These are phyloP conservation scores for Piliocolobus tephrosceles DNA, from an alignment of 2,113 vertebrate species.

Conservation along the genomic window DNA sequence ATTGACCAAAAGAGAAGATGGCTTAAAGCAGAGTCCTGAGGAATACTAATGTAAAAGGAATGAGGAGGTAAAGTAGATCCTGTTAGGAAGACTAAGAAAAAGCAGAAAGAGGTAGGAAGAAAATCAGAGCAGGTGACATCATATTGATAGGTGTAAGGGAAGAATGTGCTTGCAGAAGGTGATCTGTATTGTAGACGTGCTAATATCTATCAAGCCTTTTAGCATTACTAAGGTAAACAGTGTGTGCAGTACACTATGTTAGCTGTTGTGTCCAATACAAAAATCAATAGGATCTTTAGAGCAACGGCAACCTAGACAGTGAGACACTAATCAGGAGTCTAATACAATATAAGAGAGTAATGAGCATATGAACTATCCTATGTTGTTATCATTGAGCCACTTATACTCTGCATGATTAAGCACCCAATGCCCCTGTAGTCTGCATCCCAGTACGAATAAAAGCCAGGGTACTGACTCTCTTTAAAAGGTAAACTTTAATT, in stretches of 20 bases:
- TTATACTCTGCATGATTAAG: not conserved
- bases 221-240: not conserved
- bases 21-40: not conserved
- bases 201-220: not conserved
- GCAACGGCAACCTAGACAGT: not conserved
- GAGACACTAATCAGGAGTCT: not conserved
- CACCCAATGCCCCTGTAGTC: not conserved
- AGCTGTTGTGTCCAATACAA: not conserved
- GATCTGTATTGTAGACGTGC: not conserved
- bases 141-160: not conserved
- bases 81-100: not conserved
- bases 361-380: not conserved
- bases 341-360: not conserved
- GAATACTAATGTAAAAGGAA: not conserved
- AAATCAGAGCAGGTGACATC: not conserved
- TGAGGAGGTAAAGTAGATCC: not conserved
- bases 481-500: not conserved
- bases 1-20: not conserved
- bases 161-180: not conserved
- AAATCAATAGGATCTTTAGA: not conserved
- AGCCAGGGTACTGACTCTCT: not conserved
- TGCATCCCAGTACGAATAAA: not conserved
- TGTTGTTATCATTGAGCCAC: not conserved
- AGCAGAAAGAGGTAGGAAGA: not conserved
- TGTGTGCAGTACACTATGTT: not conserved